Percentiles rank a stretch among this genome's conserved stretches.
phyloP scores from a whole-genome alignment of 2,113 vertebrate species.

The Entomyzon cyanotis region DNA sequence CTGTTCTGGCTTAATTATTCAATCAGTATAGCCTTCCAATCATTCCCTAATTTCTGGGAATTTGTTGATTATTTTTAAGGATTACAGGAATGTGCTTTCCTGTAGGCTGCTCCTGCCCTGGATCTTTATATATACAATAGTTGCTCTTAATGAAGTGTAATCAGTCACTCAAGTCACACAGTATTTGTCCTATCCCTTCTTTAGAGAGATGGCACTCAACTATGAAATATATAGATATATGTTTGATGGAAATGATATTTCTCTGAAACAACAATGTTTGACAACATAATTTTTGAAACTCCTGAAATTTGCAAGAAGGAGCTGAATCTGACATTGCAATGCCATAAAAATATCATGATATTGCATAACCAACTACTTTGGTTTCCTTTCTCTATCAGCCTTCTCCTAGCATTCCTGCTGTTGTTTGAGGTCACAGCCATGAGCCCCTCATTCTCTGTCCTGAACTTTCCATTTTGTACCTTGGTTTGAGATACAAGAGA shows the following conservation, averaged over 20 bases:
- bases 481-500: background rate
- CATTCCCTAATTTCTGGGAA: conserved; percentile 49
- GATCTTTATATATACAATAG: background rate
- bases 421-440: background rate
- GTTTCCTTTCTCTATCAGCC: background rate
- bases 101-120: background rate
- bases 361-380: background rate
- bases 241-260: background rate
- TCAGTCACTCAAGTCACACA: background rate
- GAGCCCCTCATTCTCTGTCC: background rate
- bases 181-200: background rate
- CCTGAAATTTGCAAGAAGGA: background rate
- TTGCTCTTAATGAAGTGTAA: background rate
- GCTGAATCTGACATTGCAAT: background rate
- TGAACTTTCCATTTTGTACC: background rate
- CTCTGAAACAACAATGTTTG: background rate
- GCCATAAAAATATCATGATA: background rate
- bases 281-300: background rate
- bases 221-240: background rate
- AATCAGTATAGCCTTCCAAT: background rate
- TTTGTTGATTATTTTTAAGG: conserved; percentile 14
- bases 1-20: background rate
- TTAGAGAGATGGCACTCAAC: background rate
- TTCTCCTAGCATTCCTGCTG: background rate
- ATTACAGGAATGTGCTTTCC: conserved; percentile 3